phyloP scores from a whole-genome alignment of 2,113 vertebrate genomes.

The Pterocles gutturalis region DNA sequence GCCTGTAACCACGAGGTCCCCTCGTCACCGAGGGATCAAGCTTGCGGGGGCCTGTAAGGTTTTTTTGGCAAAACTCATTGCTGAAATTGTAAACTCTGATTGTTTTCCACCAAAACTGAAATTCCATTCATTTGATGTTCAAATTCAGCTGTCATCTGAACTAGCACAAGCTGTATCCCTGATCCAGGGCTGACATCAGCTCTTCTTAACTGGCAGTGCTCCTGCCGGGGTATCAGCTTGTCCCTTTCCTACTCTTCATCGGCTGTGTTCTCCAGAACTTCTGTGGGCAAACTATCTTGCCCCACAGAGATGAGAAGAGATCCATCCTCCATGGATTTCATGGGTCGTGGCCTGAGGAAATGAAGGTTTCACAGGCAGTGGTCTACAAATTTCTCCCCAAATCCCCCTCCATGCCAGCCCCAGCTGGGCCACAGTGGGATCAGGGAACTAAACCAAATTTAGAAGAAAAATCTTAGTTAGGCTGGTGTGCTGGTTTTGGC shows the following conservation, averaged over 20 bases:
- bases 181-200: neutral
- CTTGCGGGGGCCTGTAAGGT: neutral
- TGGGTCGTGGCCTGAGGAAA: neutral
- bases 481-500: neutral
- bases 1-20: neutral
- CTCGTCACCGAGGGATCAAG: neutral
- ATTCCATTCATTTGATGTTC: neutral
- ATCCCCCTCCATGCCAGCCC: neutral
- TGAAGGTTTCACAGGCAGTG: neutral
- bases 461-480: neutral
- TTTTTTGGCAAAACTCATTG: neutral
- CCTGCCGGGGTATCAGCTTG: neutral
- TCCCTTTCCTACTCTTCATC: neutral
- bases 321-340: neutral
- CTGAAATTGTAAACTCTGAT: neutral
- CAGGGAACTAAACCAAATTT: neutral
- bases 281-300: neutral
- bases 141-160: neutral
- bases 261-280: neutral
- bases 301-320: neutral
- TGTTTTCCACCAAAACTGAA: neutral
- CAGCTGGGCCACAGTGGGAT: neutral
- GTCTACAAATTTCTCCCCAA: neutral
- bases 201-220: neutral
- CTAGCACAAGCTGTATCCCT: neutral